Percentiles rank a stretch among this genome's conserved stretches.
phyloP scores from a whole-genome alignment of 2,888 invertebrate species.

The Bellardia bayeri region DNA sequence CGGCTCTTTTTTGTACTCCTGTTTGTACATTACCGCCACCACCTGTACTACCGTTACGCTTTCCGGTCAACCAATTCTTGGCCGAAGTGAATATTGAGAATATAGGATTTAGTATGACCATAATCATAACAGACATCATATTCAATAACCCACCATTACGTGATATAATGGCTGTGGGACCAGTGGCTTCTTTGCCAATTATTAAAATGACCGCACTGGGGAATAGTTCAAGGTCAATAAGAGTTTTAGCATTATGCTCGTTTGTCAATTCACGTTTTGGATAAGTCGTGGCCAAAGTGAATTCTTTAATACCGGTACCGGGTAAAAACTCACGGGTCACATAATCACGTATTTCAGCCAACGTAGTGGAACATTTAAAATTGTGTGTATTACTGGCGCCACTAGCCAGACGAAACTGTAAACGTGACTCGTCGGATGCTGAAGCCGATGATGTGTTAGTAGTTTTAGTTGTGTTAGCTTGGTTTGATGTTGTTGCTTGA shows the following conservation, averaged over 20 bases:
- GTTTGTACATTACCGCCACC: conserved; percentile 58
- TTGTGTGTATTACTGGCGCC: conserved; percentile 90
- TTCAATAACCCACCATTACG: conserved; percentile 77
- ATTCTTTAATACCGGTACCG: conserved; percentile 85
- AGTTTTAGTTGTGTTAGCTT: conserved; percentile 71
- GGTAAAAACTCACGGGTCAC: conserved; percentile 80
- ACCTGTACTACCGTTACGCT: conserved; percentile 27
- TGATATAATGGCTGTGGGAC: conserved; percentile 73
- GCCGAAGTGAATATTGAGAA: conserved; percentile 80
- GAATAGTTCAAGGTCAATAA: conserved; percentile 92
- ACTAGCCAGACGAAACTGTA: conserved; percentile 94
- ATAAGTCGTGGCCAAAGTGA: conserved; percentile 93
- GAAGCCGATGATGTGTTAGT: conserved; percentile 47
- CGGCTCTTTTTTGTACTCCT: conserved; percentile 78
- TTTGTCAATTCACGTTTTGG: conserved; percentile 93
- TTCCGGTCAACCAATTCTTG: conserved; percentile 76
- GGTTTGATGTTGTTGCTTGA: conserved; percentile 22
- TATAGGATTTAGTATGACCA: conserved; percentile 82
- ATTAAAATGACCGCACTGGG: conserved; percentile 89
- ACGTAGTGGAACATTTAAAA: conserved; percentile 88
- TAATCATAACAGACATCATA: conserved; percentile 81
- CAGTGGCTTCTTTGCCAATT: conserved; percentile 76
- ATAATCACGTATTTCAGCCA: conserved; percentile 86
- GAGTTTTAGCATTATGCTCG: conserved; percentile 94
- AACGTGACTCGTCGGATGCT: conserved; percentile 86